Base-by-base conservation (phyloP, 2,113 vertebrate genomes). In the Garra rufa region DNA sequence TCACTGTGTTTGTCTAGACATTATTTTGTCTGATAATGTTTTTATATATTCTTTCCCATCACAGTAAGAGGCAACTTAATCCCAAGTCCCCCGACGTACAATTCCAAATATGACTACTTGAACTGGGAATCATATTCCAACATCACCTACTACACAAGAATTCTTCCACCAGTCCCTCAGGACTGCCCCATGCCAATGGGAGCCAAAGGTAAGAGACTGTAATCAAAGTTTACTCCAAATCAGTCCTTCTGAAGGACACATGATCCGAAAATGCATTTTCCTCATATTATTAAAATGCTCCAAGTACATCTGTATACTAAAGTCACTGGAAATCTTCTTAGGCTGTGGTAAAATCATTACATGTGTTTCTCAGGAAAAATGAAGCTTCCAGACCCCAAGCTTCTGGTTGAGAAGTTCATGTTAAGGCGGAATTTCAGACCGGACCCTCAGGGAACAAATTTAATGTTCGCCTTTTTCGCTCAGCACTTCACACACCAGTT, bases 401-500 rank as follows among this genome's bases (percentile, higher is more conserved):
- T 93, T 24, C 78, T 99, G 83, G 94, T 93, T 0, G 91, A 93
- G 69, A 93, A 81, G 41, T 96, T 98, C 86, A 90, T 99, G 48
- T 92, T 93, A 88, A 95, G 98, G 73, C 89, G 83, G 44, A 92
- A 87, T 50, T 99, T 99, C 73, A 92, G 95, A n/a, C 95, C 95
- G 0, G 96, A 97, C 61, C 97, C 97, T 0, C 96, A 94, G 85
- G 96, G 96, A 78, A 91, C 94, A 85, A 99, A 97, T 88, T 57
- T 99, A 88, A 96, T 99, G 96, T 99, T 99, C 82, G 96, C 96
- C 82, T 99, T 99, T 92, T 99, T 99, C 6, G 98, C 98, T 70
- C 98, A 99, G 89, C 98, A 99, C 85, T 99, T 99, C 90, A 99
- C 97, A 0, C 98, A 99, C 88, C 98, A 99, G 93, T 99, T 99